phyloP scores from a whole-genome alignment of 2,113 vertebrate species.

The Hydropotes inermis region DNA sequence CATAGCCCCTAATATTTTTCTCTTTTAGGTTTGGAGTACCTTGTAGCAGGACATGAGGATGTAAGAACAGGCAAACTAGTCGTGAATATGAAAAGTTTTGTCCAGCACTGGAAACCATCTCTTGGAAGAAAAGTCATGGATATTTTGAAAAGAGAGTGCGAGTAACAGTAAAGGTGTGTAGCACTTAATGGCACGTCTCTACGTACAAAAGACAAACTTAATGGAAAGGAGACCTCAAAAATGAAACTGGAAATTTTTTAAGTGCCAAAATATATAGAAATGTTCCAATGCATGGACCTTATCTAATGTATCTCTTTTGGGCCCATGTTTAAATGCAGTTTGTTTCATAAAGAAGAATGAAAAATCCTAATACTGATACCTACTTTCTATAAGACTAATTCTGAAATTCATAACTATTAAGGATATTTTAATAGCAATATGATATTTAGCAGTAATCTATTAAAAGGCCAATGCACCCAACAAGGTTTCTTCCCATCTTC shows the following conservation, averaged over 20 bases:
- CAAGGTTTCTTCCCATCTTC: not conserved
- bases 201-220: conserved; percentile 69
- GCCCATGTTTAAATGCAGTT: conserved; percentile 38
- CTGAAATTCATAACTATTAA: not conserved
- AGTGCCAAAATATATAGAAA: conserved; percentile 80
- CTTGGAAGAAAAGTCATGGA: conserved; percentile 91
- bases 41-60: conserved; percentile 94
- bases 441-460: conserved; percentile 30
- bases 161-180: conserved; percentile 73
- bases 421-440: not conserved
- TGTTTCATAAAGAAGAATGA: conserved; percentile 37
- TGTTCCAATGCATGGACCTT: conserved; percentile 62
- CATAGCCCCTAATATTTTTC: conserved; percentile 1
- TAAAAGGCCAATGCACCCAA: not conserved
- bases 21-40: conserved; percentile 90
- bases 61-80: conserved; percentile 87
- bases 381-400: conserved; percentile 37
- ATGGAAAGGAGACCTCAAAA: conserved; percentile 71
- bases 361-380: not conserved
- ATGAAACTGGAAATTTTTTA: conserved; percentile 81
- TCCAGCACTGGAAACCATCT: conserved; percentile 93
- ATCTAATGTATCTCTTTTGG: conserved; percentile 59
- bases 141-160: conserved; percentile 92
- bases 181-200: conserved; percentile 61
- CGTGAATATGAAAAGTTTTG: conserved; percentile 98